phyloP scores from a whole-genome alignment of 1,140 invertebrate genomes.

The Spodoptera frugiperda region DNA sequence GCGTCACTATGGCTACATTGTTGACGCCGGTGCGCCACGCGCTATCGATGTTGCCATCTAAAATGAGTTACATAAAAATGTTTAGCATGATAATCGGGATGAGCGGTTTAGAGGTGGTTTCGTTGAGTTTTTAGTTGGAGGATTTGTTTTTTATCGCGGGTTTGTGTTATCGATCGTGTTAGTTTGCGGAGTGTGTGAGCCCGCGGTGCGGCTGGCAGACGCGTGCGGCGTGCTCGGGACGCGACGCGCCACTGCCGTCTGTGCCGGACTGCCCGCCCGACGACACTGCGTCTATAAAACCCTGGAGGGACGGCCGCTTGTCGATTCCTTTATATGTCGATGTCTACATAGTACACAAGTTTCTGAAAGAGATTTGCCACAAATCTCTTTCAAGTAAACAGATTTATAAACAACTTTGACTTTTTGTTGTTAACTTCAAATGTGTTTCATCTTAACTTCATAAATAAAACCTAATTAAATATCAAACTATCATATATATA shows the following conservation, averaged over 20 bases:
- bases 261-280: slow-evolving; percentile 42
- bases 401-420: too few relatives aligned
- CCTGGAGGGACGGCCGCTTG: slow-evolving; percentile 53
- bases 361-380: not conserved
- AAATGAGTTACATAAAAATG: slow-evolving; percentile 53
- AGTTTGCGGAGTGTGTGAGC: slow-evolving; percentile 24
- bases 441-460: too few relatives aligned
- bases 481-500: too few relatives aligned
- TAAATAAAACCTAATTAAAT: too few relatives aligned
- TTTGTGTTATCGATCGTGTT: slow-evolving; percentile 73
- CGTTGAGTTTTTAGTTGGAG: not conserved
- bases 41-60: slow-evolving; percentile 68
- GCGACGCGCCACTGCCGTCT: slow-evolving; percentile 73
- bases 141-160: slow-evolving; percentile 54
- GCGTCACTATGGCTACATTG: slow-evolving; percentile 85
- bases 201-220: slow-evolving; percentile 17
- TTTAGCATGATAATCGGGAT: slow-evolving; percentile 46
- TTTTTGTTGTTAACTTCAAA: too few relatives aligned
- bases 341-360: slow-evolving; percentile 6
- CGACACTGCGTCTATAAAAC: slow-evolving; percentile 79
- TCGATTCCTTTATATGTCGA: slow-evolving; percentile 48
- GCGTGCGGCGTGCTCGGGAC: slow-evolving; percentile 49
- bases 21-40: slow-evolving; percentile 77
- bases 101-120: slow-evolving; percentile 9
- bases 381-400: not conserved